Conservation (phyloP, 53 echinoderm and acorn worm species). For the Astropecten irregularis region DNA sequence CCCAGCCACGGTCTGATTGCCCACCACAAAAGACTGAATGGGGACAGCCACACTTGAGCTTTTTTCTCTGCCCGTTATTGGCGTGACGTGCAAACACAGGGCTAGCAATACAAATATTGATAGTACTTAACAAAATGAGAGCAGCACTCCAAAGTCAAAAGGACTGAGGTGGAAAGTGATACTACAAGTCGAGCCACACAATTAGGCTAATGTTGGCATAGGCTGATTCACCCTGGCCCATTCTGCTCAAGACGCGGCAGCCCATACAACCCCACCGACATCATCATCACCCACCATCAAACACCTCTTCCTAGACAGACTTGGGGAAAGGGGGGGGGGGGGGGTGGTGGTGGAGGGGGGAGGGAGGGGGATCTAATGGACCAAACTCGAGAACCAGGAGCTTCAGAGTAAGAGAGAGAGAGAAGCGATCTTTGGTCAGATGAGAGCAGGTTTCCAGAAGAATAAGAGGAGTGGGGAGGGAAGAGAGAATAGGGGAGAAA, state of each 20-base stretch:
- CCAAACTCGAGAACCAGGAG: conserved; percentile 38
- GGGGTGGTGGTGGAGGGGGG: too few species aligned
- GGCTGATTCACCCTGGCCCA: conserved; percentile 36
- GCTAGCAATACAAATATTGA: conserved; percentile 56
- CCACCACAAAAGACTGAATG: conserved; percentile 46
- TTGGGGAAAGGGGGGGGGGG: too few species aligned
- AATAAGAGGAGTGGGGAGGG: conserved; percentile 28
- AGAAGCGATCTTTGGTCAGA: conserved; percentile 40
- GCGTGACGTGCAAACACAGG: conserved; percentile 58
- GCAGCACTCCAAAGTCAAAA: conserved; percentile 56
- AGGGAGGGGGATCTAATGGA: conserved; percentile 57
- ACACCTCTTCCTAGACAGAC: conserved; percentile 31
- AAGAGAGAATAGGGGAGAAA: conserved; percentile 36
- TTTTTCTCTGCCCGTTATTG: conserved; percentile 32
- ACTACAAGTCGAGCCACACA: conserved; percentile 55
- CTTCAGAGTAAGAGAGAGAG: conserved; percentile 24
- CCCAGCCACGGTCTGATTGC: conserved; percentile 52
- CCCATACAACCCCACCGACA: conserved; percentile 14
- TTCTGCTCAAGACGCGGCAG: conserved; percentile 8
- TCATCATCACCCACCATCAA: conserved; percentile 38
- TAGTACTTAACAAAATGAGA: conserved; percentile 60
- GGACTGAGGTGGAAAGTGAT: conserved; percentile 55
- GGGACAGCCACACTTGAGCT: conserved; percentile 46
- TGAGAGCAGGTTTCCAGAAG: conserved; percentile 53
- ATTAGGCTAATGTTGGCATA: conserved; percentile 58